These are phyloP conservation scores for Beris chalybata DNA, from an alignment of 2,888 invertebrate genomes.

Conservation along the genomic window DNA sequence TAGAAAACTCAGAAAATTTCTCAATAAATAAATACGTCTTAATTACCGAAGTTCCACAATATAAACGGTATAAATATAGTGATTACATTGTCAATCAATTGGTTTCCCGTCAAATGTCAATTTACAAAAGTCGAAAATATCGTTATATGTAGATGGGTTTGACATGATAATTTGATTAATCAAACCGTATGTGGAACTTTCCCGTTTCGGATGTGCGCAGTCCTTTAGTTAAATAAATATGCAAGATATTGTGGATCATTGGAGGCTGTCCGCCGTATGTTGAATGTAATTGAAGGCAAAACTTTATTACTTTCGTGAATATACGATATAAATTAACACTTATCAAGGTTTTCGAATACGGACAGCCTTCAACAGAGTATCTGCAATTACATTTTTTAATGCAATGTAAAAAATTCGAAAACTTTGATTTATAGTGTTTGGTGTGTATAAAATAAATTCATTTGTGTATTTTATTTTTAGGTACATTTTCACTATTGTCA, in stretches of 20 bases:
- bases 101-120: no score
- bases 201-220: no score
- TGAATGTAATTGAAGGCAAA: slow-evolving; percentile 36
- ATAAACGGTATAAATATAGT: no score
- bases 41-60: no score
- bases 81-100: no score
- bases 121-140: no score
- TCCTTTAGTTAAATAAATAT: no score
- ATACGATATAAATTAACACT: slow-evolving; percentile 27
- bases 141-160: no score
- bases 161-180: no score
- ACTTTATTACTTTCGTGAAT: slow-evolving; percentile 47
- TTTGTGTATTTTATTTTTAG: slow-evolving; percentile 61
- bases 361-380: slow-evolving; percentile 54
- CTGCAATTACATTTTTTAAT: slow-evolving; percentile 28
- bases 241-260: slow-evolving; percentile 41
- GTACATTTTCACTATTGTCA: slow-evolving; percentile 95
- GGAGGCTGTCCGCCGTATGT: slow-evolving; percentile 55
- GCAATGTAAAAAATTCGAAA: slow-evolving; percentile 49
- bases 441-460: slow-evolving; percentile 35
- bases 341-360: slow-evolving; percentile 57
- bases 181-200: no score
- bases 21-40: no score
- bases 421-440: slow-evolving; percentile 46
- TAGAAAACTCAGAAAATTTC: no score